Percentiles rank a stretch among this genome's conserved stretches.
These are phyloP conservation scores for Fragum fragum DNA, from an alignment of 2,888 invertebrate genomes.

Conservation along the genomic window DNA sequence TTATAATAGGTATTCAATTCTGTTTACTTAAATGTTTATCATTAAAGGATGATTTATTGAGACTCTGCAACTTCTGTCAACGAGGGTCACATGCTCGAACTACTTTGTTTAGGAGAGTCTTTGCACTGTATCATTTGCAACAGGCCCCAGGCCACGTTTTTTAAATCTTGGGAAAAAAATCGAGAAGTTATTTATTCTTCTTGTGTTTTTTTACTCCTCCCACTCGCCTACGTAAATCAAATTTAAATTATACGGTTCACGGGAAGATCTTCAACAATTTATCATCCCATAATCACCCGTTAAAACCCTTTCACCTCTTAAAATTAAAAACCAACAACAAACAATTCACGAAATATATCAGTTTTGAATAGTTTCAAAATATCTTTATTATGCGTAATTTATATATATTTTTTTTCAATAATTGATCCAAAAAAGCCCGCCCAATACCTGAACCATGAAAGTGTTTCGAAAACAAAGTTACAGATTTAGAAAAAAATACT, in stretches of 20 bases:
- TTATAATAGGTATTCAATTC: background rate
- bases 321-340: too few relatives aligned
- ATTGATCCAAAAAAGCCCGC: too few relatives aligned
- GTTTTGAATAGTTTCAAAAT: too few relatives aligned
- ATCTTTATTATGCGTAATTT: too few relatives aligned
- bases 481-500: too few relatives aligned
- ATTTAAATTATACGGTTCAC: constrained; percentile 24
- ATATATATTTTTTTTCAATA: too few relatives aligned
- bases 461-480: too few relatives aligned
- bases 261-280: constrained; percentile 8
- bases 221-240: constrained; percentile 29
- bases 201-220: constrained; percentile 25
- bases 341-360: too few relatives aligned
- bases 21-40: constrained; percentile 28
- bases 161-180: background rate
- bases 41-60: constrained; percentile 25
- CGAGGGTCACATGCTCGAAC: constrained; percentile 11
- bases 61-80: constrained; percentile 9
- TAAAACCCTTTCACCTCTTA: constrained; percentile 15
- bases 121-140: constrained; percentile 3
- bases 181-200: background rate
- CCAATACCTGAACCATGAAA: too few relatives aligned
- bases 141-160: constrained; percentile 17
- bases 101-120: background rate
- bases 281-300: constrained; percentile 23